Evolutionary conservation across 1,140 invertebrate species (phyloP).

Genomic region (Dysdera silvatica): DNA sequence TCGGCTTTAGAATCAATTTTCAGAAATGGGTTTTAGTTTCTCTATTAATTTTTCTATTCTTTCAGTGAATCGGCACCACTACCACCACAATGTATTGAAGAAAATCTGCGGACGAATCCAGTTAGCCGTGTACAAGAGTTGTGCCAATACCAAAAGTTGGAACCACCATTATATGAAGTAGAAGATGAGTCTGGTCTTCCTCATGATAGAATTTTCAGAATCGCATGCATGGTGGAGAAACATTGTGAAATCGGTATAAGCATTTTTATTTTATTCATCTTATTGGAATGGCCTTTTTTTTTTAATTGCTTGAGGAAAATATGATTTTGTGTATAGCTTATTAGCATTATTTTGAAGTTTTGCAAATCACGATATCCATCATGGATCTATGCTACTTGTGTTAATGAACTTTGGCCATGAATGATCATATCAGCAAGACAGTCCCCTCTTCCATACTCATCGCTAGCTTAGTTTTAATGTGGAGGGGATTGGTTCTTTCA

Average conservation of each 20-base stretch:
- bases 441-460: too few species aligned
- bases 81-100: conserved; percentile 18
- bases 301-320: neutral
- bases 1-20: conserved; percentile 40
- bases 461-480: too few species aligned
- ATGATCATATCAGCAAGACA: too few species aligned
- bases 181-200: conserved; percentile 76
- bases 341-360: neutral
- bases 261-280: too few species aligned
- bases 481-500: too few species aligned
- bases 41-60: too few species aligned
- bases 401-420: too few species aligned
- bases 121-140: conserved; percentile 87
- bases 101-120: conserved; percentile 55
- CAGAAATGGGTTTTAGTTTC: conserved; percentile 43
- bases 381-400: too few species aligned
- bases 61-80: conserved; percentile 23
- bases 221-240: conserved; percentile 71
- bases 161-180: conserved; percentile 85
- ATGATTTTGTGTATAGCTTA: neutral
- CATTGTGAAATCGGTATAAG: conserved; percentile 64
- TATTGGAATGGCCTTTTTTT: neutral
- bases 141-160: conserved; percentile 89
- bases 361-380: neutral
- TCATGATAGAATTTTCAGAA: conserved; percentile 85